Base-by-base conservation (phyloP, 1,140 invertebrate genomes). In the Bilobella aurantiaca region DNA sequence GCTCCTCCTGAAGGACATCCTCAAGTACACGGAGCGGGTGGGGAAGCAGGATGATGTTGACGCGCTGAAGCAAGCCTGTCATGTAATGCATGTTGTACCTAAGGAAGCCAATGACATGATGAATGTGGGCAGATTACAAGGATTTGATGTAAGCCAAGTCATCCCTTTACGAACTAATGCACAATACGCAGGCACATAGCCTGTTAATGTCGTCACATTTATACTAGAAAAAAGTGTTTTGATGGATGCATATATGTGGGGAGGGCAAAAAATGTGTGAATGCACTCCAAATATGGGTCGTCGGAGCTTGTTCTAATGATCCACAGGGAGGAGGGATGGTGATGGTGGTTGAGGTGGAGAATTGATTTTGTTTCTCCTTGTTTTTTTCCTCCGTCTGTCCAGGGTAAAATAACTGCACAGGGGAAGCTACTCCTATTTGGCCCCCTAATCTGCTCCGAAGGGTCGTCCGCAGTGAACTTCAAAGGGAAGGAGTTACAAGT, bases 31-130 rank as follows among this genome's bases (percentile, higher is more conserved):
- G 0, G 85, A 90, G 75, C 80, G 82, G 58, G 88, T 87, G 1
- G 81, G 82, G 8, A 79, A 86, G 2, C 78, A 83, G 30, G 82
- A 86, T 3, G 84, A 88, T 73, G 84, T 85, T 58, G 85, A 86
- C 62, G 79, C 84, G 18, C 78, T 97, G 57, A 82, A 84, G 67
- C 86, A 87, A 63, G 93, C 93, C 31, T 84, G 88, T 56, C 80
- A 86, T 56, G 88, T 91, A 53, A 97, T 90, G 82, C 83, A 87
- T 73, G 85, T 93, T 42, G 49, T 53, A 53, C 34, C 34, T 42
- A 42, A 98, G 81, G 87, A 88, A 64, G 96, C 96, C 66, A 95
- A 99, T 79, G 94, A 98, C 76, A 98, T 98, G 95, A 97, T 98
- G 93, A 93, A 96, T 77, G 90, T 99, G 58, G 93, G 94, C 16